phyloP scores from a whole-genome alignment of 2,113 vertebrate genomes.

The Aegithalos caudatus region DNA sequence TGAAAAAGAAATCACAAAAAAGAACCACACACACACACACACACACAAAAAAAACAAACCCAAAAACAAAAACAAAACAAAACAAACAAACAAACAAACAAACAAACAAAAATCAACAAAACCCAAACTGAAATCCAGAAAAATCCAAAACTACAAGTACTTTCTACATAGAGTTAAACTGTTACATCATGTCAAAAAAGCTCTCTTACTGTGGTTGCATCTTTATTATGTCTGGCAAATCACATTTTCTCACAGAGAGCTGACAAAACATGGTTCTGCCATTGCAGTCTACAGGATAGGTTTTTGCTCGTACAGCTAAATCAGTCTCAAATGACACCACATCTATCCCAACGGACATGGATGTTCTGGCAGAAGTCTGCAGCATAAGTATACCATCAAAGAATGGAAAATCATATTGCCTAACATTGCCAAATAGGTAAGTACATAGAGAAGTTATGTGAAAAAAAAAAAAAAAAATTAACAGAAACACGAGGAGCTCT shows the following conservation, averaged over 20 bases:
- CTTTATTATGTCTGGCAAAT: background rate
- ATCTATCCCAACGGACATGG: background rate
- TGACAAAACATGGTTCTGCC: background rate
- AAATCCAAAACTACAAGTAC: background rate
- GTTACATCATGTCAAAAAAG: background rate
- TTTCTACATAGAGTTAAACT: background rate
- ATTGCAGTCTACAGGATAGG: rapidly evolving
- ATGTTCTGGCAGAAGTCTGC: background rate
- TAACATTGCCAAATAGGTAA: background rate
- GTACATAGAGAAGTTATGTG: background rate
- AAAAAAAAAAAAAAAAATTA: background rate
- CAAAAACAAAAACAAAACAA: no score
- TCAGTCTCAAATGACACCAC: background rate
- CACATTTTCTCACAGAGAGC: background rate
- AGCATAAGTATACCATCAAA: background rate
- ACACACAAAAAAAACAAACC: no score
- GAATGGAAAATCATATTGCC: background rate
- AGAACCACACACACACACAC: no score
- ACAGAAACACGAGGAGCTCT: background rate
- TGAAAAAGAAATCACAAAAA: background rate
- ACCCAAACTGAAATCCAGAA: background rate
- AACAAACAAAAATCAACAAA: background rate
- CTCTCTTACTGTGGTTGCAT: background rate
- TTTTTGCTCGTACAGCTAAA: background rate
- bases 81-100: no score